These are phyloP conservation scores for Holothuria leucospilota DNA, from an alignment of 53 echinoderm and acorn worm species.

Conservation along the genomic window DNA sequence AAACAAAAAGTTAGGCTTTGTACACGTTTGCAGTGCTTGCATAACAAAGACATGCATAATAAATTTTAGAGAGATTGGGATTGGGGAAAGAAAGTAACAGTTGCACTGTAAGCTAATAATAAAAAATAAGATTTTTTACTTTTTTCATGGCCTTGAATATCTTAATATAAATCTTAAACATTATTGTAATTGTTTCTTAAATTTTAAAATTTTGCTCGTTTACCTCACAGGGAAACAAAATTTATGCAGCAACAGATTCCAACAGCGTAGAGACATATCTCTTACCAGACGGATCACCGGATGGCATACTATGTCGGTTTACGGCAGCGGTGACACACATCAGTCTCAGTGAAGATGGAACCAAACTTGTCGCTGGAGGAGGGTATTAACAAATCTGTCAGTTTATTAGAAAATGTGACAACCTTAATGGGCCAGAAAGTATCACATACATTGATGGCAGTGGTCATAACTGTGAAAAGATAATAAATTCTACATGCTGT, in stretches of 20 bases:
- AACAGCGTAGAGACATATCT: slow-evolving; percentile 91
- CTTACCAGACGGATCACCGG: slow-evolving; percentile 85
- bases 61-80: too few relatives aligned
- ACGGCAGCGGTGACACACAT: slow-evolving; percentile 93
- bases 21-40: too few relatives aligned
- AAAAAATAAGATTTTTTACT: not conserved
- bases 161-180: not conserved
- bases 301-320: slow-evolving; percentile 93
- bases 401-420: not conserved
- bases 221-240: slow-evolving; percentile 65
- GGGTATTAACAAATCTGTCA: slow-evolving; percentile 60
- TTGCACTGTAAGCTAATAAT: too few relatives aligned
- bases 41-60: too few relatives aligned
- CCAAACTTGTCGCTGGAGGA: slow-evolving; percentile 77
- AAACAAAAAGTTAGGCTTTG: too few relatives aligned
- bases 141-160: not conserved
- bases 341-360: slow-evolving; percentile 76
- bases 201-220: not conserved
- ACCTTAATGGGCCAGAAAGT: too few relatives aligned
- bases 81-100: too few relatives aligned
- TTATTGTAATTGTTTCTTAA: not conserved
- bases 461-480: too few relatives aligned
- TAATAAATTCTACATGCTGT: too few relatives aligned
- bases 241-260: slow-evolving; percentile 83
- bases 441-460: too few relatives aligned